Percentiles rank a stretch among this genome's conserved stretches.
Conservation (phyloP, 1,140 invertebrate genomes). For the Drosophila sp. region DNA sequence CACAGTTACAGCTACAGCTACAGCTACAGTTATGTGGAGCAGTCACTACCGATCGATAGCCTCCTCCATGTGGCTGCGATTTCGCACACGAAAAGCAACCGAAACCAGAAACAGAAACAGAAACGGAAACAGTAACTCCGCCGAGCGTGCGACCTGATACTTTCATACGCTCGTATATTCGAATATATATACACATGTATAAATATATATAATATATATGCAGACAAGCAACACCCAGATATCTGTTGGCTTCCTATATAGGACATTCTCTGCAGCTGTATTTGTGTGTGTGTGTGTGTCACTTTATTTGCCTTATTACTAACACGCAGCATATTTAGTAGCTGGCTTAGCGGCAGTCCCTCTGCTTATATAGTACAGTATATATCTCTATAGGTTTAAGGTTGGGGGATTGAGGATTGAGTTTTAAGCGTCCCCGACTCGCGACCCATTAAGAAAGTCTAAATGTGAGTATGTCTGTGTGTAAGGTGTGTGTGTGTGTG, state of each 20-base stretch:
- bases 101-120: slow-evolving; percentile 59
- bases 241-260: slow-evolving; percentile 62
- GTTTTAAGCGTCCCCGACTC: slow-evolving; percentile 28
- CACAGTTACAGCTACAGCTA: slow-evolving; percentile 58
- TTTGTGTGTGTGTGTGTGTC: slow-evolving; percentile 40
- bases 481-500: slow-evolving; percentile 12
- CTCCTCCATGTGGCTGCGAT: slow-evolving; percentile 65
- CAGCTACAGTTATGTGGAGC: slow-evolving; percentile 65
- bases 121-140: slow-evolving; percentile 43
- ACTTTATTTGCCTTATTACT: slow-evolving; percentile 79
- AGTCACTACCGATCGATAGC: slow-evolving; percentile 68
- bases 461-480: slow-evolving; percentile 38
- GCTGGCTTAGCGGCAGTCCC: slow-evolving; percentile 66
- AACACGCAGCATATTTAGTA: slow-evolving; percentile 81
- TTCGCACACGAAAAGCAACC: slow-evolving; percentile 79
- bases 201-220: slow-evolving; percentile 17
- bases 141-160: slow-evolving; percentile 44
- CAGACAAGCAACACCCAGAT: slow-evolving; percentile 21
- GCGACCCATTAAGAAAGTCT: slow-evolving; percentile 66
- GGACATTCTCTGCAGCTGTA: slow-evolving; percentile 47
- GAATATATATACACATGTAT: slow-evolving; percentile 23
- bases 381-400: no score
- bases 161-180: slow-evolving; percentile 45
- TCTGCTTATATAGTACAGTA: slow-evolving; percentile 41
- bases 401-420: no score